Evolutionary conservation across 1,140 invertebrate species (phyloP).

Genomic region (Lepidostoma basale): DNA sequence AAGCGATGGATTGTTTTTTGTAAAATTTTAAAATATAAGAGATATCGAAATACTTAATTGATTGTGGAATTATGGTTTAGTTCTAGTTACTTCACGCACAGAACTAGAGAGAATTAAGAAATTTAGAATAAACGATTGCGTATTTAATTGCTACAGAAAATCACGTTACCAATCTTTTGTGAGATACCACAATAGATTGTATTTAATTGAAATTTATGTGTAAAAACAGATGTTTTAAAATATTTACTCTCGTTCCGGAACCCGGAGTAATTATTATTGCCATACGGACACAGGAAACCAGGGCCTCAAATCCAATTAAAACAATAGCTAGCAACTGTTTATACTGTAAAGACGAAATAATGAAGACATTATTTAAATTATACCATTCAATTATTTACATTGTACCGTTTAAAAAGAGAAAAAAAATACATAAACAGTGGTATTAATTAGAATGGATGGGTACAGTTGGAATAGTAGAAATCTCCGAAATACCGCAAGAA

Average conservation of each 20-base stretch:
- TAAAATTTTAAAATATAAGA: too few species aligned
- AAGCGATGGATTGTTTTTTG: too few species aligned
- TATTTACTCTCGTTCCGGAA: not conserved
- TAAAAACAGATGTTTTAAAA: not conserved
- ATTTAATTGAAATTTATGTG: conserved; percentile 8
- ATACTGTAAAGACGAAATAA: not conserved
- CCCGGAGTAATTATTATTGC: not conserved
- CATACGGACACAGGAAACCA: not conserved
- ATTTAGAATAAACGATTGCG: too few species aligned
- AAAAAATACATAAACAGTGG: too few species aligned
- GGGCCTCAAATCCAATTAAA: conserved; percentile 12
- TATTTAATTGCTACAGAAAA: too few species aligned
- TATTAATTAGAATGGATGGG: conserved; percentile 4
- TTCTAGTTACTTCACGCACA: too few species aligned
- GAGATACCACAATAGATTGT: too few species aligned
- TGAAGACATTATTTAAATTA: conserved; percentile 22
- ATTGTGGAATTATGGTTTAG: too few species aligned
- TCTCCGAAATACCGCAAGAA: not conserved
- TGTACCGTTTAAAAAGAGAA: conserved; percentile 13
- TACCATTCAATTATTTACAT: conserved; percentile 6
- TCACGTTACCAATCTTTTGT: too few species aligned
- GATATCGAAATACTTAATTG: too few species aligned
- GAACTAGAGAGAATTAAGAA: too few species aligned
- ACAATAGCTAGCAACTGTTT: conserved; percentile 9
- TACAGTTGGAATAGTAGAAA: conserved; percentile 5